Conservation (phyloP, 1,140 invertebrate species). For the Chionoecetes opilio region DNA sequence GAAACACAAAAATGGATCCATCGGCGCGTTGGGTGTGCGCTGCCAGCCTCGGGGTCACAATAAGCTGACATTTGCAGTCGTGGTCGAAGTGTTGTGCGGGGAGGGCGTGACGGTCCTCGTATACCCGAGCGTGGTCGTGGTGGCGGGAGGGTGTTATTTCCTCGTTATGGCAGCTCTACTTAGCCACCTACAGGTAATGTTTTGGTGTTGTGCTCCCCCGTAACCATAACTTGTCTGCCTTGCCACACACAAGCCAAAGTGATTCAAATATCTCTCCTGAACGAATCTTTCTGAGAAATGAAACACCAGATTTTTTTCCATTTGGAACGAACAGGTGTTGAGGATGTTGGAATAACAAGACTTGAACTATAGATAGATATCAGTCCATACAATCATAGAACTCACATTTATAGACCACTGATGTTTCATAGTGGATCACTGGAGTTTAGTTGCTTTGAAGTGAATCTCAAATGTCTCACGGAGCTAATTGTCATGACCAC, state of each 20-base stretch:
- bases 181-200: background rate
- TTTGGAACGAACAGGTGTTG: too few relatives aligned
- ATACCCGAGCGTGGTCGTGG: background rate
- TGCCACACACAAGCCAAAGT: background rate
- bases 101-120: background rate
- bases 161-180: slow-evolving; percentile 3
- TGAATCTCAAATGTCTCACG: too few relatives aligned
- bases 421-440: too few relatives aligned
- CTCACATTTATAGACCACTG: too few relatives aligned
- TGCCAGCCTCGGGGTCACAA: background rate
- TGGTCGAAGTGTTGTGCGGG: background rate
- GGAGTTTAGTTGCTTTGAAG: too few relatives aligned
- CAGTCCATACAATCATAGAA: too few relatives aligned
- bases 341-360: too few relatives aligned
- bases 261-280: background rate
- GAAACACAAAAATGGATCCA: background rate
- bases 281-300: background rate
- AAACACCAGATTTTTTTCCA: background rate
- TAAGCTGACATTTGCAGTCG: background rate
- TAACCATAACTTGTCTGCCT: too few relatives aligned
- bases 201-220: too few relatives aligned
- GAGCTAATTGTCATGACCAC: too few relatives aligned
- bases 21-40: background rate
- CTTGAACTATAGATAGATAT: too few relatives aligned
- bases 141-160: slow-evolving; percentile 15